Percentiles rank a stretch among this genome's conserved stretches.
phyloP scores from a whole-genome alignment of 2,888 invertebrate genomes.

The Amorpha juglandis region DNA sequence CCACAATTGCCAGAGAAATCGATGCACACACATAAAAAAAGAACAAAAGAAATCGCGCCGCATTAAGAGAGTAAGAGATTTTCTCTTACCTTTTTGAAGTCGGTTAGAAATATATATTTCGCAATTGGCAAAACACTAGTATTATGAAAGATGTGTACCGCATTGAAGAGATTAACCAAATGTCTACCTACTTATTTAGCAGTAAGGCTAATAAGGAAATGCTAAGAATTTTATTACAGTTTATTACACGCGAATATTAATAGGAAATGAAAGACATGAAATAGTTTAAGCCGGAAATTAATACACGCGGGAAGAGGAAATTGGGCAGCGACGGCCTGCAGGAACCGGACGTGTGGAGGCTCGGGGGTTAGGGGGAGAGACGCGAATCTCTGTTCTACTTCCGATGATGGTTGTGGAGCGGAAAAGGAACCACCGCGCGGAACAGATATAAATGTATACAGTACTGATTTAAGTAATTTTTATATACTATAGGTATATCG shows the following conservation, averaged over 20 bases:
- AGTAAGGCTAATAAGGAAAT: not conserved
- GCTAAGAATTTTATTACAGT: constrained; percentile 25
- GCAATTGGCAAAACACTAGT: too few relatives aligned
- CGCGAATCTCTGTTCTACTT: constrained; percentile 69
- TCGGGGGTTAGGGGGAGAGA: constrained; percentile 49
- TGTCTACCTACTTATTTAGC: too few relatives aligned
- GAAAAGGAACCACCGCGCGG: constrained; percentile 50
- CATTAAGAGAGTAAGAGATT: too few relatives aligned
- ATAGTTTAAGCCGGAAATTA: constrained; percentile 79
- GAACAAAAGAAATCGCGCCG: too few relatives aligned
- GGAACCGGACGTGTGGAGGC: constrained; percentile 68
- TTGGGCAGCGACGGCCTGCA: constrained; percentile 72
- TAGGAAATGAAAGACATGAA: constrained; percentile 72
- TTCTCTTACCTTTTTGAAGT: too few relatives aligned
- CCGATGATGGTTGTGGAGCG: constrained; percentile 62
- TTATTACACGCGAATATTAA: constrained; percentile 46
- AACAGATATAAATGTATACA: too few relatives aligned
- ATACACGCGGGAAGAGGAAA: constrained; percentile 81
- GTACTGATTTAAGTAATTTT: too few relatives aligned
- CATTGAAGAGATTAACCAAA: constrained; percentile 1
- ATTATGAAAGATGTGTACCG: not conserved
- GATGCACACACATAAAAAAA: too few relatives aligned
- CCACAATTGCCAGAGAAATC: too few relatives aligned
- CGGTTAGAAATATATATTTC: too few relatives aligned
- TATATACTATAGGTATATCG: too few relatives aligned